Evolutionary conservation across 1,140 invertebrate species (phyloP).

Genomic region (Bombus confusus): DNA sequence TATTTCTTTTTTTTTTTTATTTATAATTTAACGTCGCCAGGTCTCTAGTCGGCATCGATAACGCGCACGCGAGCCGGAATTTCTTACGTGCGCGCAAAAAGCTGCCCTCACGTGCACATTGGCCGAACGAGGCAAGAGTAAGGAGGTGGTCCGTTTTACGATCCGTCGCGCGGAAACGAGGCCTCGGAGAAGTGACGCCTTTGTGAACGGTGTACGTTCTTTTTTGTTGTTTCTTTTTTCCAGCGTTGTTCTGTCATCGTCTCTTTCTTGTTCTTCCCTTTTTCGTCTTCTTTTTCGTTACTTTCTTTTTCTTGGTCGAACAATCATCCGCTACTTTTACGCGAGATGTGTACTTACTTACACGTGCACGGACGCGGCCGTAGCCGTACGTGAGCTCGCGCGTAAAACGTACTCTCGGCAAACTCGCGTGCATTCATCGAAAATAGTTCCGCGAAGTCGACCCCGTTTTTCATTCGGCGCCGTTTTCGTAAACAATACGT

Average conservation of each 20-base stretch:
- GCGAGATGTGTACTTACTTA: neutral
- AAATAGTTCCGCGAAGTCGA: constrained; percentile 22
- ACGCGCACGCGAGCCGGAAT: constrained; percentile 63
- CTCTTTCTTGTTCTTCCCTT: neutral
- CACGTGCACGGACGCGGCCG: neutral
- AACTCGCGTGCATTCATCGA: neutral
- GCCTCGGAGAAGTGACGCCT: constrained; percentile 46
- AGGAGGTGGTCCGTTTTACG: constrained; percentile 40
- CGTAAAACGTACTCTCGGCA: neutral
- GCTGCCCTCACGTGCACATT: constrained; percentile 43
- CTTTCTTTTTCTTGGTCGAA: neutral
- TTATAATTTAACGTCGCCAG: constrained; percentile 65
- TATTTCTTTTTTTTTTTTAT: constrained; percentile 50
- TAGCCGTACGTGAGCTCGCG: neutral
- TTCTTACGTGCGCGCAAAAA: constrained; percentile 41
- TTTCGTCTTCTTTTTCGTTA: too few species aligned
- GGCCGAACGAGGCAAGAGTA: constrained; percentile 38
- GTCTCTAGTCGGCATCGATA: constrained; percentile 51
- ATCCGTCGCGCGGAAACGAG: constrained; percentile 36
- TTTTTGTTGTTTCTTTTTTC: neutral
- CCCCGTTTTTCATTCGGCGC: constrained; percentile 15
- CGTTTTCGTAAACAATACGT: constrained; percentile 31
- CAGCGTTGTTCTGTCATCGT: neutral
- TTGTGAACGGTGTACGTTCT: constrained; percentile 3
- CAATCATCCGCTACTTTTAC: constrained; percentile 27